phyloP scores from a whole-genome alignment of 2,888 invertebrate genomes.

The Ormia ochracea region DNA sequence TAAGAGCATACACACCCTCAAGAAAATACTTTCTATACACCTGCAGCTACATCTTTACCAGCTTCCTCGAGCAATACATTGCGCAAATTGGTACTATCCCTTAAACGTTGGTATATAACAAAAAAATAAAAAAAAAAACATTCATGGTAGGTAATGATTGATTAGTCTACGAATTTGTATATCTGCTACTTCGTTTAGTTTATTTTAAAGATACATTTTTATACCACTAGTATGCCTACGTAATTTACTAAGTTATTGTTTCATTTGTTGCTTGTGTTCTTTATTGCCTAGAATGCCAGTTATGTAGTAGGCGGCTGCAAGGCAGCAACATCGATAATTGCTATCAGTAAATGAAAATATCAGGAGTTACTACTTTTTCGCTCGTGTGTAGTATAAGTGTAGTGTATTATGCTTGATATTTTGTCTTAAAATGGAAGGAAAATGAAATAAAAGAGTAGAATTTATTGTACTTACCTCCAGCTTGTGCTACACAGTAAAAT shows the following conservation, averaged over 20 bases:
- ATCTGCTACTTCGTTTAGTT: too few relatives aligned
- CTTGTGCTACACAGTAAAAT: conserved; percentile 75
- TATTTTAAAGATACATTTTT: too few relatives aligned
- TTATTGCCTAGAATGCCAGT: not conserved
- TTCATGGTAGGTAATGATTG: too few relatives aligned
- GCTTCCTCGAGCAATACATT: too few relatives aligned
- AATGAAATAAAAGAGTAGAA: conserved; percentile 21
- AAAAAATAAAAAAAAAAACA: too few relatives aligned
- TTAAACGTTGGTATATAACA: too few relatives aligned
- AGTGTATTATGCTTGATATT: conserved; percentile 1
- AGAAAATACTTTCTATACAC: too few relatives aligned
- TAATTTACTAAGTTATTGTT: not conserved
- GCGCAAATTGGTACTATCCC: too few relatives aligned
- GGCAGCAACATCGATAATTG: not conserved
- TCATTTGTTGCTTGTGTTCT: not conserved
- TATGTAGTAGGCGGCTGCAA: not conserved
- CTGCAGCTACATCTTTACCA: too few relatives aligned
- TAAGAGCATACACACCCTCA: too few relatives aligned
- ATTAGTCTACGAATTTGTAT: too few relatives aligned
- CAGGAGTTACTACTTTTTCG: not conserved
- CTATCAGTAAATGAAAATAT: conserved; percentile 16
- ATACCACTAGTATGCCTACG: too few relatives aligned
- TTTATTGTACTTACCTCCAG: conserved; percentile 74
- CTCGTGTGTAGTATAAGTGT: not conserved
- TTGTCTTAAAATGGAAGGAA: conserved; percentile 5